These are phyloP conservation scores for Acipenser oxyrinchus DNA, from an alignment of 2,797 vertebrate genomes.

Conservation along the genomic window DNA sequence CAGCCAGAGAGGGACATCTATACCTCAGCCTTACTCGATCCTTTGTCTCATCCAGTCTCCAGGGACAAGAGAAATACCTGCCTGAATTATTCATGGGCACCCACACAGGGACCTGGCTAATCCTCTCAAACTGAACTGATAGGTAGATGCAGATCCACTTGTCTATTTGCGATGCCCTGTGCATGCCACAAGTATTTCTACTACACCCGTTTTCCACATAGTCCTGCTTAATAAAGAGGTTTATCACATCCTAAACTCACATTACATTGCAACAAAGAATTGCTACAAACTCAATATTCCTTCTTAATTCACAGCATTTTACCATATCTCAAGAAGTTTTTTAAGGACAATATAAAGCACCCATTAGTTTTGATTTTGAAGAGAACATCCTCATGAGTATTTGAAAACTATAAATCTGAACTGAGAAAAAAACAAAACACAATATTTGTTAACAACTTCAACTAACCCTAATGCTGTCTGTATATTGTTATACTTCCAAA, in stretches of 20 bases:
- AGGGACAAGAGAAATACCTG: constrained; percentile 37
- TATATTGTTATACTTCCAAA: too few relatives aligned
- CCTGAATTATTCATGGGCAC: constrained; percentile 50
- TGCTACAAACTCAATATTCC: too few relatives aligned
- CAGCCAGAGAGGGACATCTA: constrained; percentile 40
- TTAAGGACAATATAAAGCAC: too few relatives aligned
- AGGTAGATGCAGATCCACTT: neutral
- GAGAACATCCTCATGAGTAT: too few relatives aligned
- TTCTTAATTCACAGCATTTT: too few relatives aligned
- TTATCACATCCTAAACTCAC: neutral
- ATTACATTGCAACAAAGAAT: too few relatives aligned
- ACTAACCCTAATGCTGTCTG: too few relatives aligned
- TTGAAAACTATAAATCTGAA: too few relatives aligned
- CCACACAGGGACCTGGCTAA: constrained; percentile 26
- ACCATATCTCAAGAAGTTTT: too few relatives aligned
- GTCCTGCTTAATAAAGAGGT: neutral
- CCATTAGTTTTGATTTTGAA: too few relatives aligned
- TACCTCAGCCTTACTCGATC: constrained; percentile 42
- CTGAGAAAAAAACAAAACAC: too few relatives aligned
- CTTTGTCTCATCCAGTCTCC: constrained; percentile 44
- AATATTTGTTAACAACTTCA: too few relatives aligned
- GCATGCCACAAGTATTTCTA: neutral
- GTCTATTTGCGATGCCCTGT: neutral
- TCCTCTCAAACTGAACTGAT: constrained; percentile 34
- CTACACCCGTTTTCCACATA: neutral